Evolutionary conservation across 2,888 invertebrate genomes (phyloP), one percentile per base, ranked within the genome.

Genomic region (Psylliodes chrysocephalus): DNA sequence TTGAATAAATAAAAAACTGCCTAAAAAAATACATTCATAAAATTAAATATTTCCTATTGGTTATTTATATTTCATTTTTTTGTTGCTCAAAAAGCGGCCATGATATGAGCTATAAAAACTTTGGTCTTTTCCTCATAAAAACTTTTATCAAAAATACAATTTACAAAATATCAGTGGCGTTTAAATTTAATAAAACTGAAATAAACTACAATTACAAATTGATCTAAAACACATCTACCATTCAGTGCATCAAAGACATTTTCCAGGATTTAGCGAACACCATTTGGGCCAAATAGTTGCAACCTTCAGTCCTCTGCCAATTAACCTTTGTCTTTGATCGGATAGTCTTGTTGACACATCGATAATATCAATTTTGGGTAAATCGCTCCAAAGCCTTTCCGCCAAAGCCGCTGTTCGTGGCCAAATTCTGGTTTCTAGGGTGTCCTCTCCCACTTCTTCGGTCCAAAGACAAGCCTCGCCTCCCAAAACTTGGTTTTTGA

Each of bases 391-490:
- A 69, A 91, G 82, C 73, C 93, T 85, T 83, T 93, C 94, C 0
- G 90, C 93, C 67, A 93, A 81, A 1, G 93, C 93, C 0, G 92
- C 90, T 3, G 90, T 84, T 65, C 94, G 85, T 28, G 94, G 94
- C 93, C 93, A 94, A 75, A 93, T 83, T 77, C 93, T 87, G 70
- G 90, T 89, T 79, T 92, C 92, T 73, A 93, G 78, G 60, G 90
- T 89, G 60, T 87, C 86, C 72, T 89, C 86, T 52, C 87, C 90
- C 38, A 90, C 88, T 83, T 92, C 91, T 81, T 94, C 94, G 28
- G 88, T 89, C 94, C 94, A 94, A 75, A 93, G 85, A 65, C 93
- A 91, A 7, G 89, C 92, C 77, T 92, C 92, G 3, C 91, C 93
- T 0, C 94, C 94, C 52, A 89, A 82, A 18, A 88, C 79, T 64